phyloP scores from a whole-genome alignment of 2,797 vertebrate species.

The Argya squamiceps region DNA sequence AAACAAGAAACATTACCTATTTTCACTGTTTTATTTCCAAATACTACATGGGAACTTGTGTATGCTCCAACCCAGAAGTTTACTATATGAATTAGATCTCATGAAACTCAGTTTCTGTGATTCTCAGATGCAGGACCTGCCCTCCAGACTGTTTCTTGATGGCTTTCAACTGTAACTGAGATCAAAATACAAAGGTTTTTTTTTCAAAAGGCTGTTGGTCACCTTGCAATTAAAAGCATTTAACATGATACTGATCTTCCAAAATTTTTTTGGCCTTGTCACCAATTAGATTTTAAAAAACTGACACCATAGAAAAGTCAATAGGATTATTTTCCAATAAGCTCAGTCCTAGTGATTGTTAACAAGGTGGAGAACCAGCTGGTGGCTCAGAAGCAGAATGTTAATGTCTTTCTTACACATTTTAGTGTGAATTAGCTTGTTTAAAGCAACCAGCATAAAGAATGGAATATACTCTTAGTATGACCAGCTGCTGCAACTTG shows the following conservation, averaged over 20 bases:
- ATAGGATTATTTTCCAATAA: not conserved
- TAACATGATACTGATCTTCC: not conserved
- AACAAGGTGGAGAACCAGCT: not conserved
- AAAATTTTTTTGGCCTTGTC: not conserved
- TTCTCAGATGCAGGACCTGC: not conserved
- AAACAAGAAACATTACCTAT: conserved; percentile 40
- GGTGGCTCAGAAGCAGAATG: not conserved
- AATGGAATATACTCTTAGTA: not conserved
- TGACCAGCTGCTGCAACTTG: not conserved
- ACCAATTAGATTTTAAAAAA: not conserved
- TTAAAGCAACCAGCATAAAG: not conserved
- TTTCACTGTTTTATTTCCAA: conserved; percentile 63
- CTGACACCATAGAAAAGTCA: not conserved
- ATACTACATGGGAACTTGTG: not conserved
- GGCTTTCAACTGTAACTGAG: not conserved
- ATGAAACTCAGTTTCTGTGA: not conserved
- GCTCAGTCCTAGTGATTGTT: not conserved
- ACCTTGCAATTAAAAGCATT: not conserved
- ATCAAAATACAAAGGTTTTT: not conserved
- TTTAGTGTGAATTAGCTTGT: not conserved
- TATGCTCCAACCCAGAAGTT: not conserved
- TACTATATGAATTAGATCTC: not conserved
- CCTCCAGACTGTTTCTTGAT: not conserved
- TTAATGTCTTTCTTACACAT: not conserved
- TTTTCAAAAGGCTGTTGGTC: not conserved